Evolutionary conservation across 2,113 vertebrate genomes (phyloP), one percentile per base, ranked within the genome.

Genomic region (Triplophysa tibetana): DNA sequence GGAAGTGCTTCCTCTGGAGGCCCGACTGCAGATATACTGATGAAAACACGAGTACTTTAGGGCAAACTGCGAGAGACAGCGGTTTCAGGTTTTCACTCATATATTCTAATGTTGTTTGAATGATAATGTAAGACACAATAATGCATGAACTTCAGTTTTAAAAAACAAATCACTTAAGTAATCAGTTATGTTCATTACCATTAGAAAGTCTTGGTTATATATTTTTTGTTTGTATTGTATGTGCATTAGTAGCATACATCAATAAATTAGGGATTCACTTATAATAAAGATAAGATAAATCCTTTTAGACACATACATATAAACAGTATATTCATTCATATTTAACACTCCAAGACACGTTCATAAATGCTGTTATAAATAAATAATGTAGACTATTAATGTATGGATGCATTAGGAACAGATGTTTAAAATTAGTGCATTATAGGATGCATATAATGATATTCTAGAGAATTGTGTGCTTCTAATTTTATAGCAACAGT

Each of bases 311-410:
- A 56, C 29, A 73, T 33, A 38, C 11, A 38, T 38, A 38, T 38
- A 38, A 7, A 38, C 43, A 45, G 11, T 10, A 54, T 38, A 60
- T 41, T 54, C 41, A 60, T 41, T 54, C 41, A n/a, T 52, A 73
- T 73, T 73, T 73, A 60, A 58, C 41, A 11, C 54, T 60, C 52
- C 70, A 73, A 52, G 68, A 70, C 68, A 58, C 54, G 60, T 73
- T 14, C 6, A 73, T 29, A 73, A 73, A 45, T 45, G 43, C 43
- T 38, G 5, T 7, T 38, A 38, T 38, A 38, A 38, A 38, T 38
- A 7, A 38, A 38, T 38, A 38, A 38, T 38, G 33, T 8, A 8
- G 33, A 38, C 33, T 38, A 7, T 38, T 38, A 38, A 38, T 38
- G 33, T 38, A 38, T 38, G 33, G 33, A 38, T 38, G 33, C 33